These are phyloP conservation scores for Prunella fulvescens DNA, from an alignment of 2,113 vertebrate species.

Conservation along the genomic window DNA sequence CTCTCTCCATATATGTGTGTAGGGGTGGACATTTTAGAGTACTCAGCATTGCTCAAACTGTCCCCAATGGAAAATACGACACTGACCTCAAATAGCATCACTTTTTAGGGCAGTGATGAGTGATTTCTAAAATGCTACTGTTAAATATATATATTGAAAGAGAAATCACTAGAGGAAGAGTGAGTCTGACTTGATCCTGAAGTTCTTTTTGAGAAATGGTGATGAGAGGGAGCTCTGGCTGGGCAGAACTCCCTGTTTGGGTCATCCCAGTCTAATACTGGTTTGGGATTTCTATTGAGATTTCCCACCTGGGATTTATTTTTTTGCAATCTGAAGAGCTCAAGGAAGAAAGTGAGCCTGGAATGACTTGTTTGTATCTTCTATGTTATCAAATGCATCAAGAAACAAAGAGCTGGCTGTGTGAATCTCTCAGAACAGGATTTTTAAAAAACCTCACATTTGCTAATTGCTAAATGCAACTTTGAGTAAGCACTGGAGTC, in stretches of 20 bases:
- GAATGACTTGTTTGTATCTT: not conserved
- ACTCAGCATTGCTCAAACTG: not conserved
- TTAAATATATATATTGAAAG: constrained; percentile 28
- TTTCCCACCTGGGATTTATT: not conserved
- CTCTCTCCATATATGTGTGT: not conserved
- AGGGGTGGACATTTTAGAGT: not conserved
- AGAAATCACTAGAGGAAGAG: not conserved
- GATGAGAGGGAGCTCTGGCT: not conserved
- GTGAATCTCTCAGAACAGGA: not conserved
- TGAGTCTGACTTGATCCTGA: not conserved
- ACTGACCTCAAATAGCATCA: constrained; percentile 33
- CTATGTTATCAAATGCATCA: not conserved
- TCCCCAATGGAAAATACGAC: constrained; percentile 23
- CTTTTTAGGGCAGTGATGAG: constrained; percentile 30
- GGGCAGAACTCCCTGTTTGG: not conserved
- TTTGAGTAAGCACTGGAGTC: constrained; percentile 11
- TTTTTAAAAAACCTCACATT: not conserved
- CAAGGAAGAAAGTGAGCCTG: not conserved
- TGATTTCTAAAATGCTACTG: constrained; percentile 22
- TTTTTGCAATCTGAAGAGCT: not conserved
- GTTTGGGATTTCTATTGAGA: not conserved
- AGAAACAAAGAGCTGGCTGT: not conserved
- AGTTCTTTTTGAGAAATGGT: not conserved
- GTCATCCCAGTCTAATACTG: not conserved
- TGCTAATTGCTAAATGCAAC: not conserved